Conservation (phyloP, 1,140 invertebrate genomes). For the Arion vulgaris region DNA sequence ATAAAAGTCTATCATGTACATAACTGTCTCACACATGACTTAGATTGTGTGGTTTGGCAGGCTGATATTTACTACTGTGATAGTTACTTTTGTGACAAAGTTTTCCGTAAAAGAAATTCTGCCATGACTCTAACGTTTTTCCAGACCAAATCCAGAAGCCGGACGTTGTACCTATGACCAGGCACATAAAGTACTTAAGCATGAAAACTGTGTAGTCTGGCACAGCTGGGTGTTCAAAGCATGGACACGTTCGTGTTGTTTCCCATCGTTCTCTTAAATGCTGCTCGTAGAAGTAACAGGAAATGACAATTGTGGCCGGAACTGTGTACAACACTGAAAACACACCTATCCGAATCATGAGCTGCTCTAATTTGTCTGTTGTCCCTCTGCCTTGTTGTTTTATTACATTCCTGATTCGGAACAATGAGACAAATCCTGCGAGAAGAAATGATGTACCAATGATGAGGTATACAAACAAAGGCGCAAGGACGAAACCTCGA, state of each 20-base stretch:
- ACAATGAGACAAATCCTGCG: conserved; percentile 95
- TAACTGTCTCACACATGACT: conserved; percentile 57
- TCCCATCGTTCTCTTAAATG: conserved; percentile 79
- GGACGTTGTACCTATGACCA: conserved; percentile 78
- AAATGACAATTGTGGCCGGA: conserved; percentile 91
- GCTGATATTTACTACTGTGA: conserved; percentile 56
- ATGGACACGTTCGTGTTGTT: conserved; percentile 79
- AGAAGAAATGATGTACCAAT: conserved; percentile 94
- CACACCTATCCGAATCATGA: conserved; percentile 96
- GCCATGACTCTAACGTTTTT: conserved; percentile 83
- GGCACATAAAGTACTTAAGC: conserved; percentile 76
- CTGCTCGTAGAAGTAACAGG: conserved; percentile 84
- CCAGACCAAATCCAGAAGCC: conserved; percentile 79
- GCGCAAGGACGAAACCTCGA: conserved; percentile 89
- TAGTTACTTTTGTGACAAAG: conserved; percentile 56
- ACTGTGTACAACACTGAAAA: conserved; percentile 92
- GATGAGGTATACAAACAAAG: conserved; percentile 91
- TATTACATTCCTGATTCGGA: conserved; percentile 95
- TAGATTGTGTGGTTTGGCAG: conserved; percentile 60
- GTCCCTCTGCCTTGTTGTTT: conserved; percentile 84
- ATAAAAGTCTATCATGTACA: not conserved
- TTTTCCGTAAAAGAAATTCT: conserved; percentile 70
- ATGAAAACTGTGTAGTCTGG: conserved; percentile 76
- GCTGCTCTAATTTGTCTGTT: conserved; percentile 95
- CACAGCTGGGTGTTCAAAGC: conserved; percentile 71